Evolutionary conservation across 2,888 invertebrate species (phyloP), one percentile per base, ranked within the genome.

Genomic region (Pollenia angustigena): DNA sequence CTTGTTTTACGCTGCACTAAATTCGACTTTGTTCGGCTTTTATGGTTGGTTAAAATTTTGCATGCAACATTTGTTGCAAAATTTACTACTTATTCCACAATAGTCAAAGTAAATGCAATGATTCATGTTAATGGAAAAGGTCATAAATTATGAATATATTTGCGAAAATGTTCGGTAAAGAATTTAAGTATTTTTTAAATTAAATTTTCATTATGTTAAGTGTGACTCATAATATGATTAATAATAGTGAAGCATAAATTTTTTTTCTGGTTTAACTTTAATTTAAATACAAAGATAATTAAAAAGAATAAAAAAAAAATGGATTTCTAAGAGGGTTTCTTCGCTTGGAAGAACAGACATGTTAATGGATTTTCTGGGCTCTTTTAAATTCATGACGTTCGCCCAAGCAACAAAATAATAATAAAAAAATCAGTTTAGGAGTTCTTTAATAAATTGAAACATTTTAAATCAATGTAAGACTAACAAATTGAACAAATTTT

Each of bases 21-120:
- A 44, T 58, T 48, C 58, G 46, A 10, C 54, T 3, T 54, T 62
- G 46, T 62, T 48, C n/a, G n/a, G 0, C 46, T 80, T 12, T 16
- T 18, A 42, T 12, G 8, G n/a, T 58, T 23, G n/a, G 14, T 0
- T 42, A 32, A 18, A 23, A 52, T 50, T 79, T 64, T 68, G 60
- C 84, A 74, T 84, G 72, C 79, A 84, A 79, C 32, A 68, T 79
- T 79, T 80, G 42, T 62, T 74, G 60, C 52, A 68, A 84, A 78
- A 79, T 23, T 52, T 68, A 16, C 32, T 32, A 32, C 32, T 32
- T 32, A 11, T 72, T 18, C 11, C 40, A 23, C 16, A 44, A 11
- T 42, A 48, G 40, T 11, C 48, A 9, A 23, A 60, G 44, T 18
- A 42, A 40, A 68, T 58, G 8, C 14, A 16, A 46, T 84, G 84